phyloP scores from a whole-genome alignment of 2,888 invertebrate genomes.

The Catocala fraxini region DNA sequence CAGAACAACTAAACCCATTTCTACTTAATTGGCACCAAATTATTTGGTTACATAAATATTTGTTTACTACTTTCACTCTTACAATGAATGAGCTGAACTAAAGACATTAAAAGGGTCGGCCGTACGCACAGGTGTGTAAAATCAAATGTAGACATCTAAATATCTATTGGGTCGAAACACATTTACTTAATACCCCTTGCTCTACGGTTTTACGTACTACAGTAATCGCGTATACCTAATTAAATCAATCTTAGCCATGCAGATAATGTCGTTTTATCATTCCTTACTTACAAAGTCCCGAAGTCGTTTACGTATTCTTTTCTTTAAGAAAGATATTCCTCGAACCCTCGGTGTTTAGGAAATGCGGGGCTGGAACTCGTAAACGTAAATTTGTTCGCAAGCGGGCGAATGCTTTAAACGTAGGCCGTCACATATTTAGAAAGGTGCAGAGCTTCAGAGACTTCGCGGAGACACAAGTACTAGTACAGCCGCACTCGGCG shows the following conservation, averaged over 20 bases:
- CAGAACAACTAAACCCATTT: conserved; percentile 28
- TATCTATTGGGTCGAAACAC: conserved; percentile 70
- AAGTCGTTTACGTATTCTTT: conserved; percentile 42
- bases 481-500: conserved; percentile 40
- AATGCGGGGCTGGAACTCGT: conserved; percentile 62
- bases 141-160: conserved; percentile 76
- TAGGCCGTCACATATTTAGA: conserved; percentile 67
- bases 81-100: conserved; percentile 71
- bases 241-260: conserved; percentile 28
- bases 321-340: conserved; percentile 59
- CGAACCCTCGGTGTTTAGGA: conserved; percentile 61
- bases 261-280: conserved; percentile 32
- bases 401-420: conserved; percentile 62
- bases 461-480: conserved; percentile 61
- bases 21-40: conserved; percentile 32
- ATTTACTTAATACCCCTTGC: conserved; percentile 65
- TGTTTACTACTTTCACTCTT: conserved; percentile 54
- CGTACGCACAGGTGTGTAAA: conserved; percentile 77
- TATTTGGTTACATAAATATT: conserved; percentile 44
- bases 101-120: conserved; percentile 78
- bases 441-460: conserved; percentile 53
- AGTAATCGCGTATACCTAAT: conserved; percentile 38
- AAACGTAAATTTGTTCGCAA: conserved; percentile 71
- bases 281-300: conserved; percentile 14
- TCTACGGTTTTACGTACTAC: conserved; percentile 31